Evolutionary conservation across 2,888 invertebrate genomes (phyloP), one percentile per base, ranked within the genome.

Genomic region (Scrobipalpa costella): DNA sequence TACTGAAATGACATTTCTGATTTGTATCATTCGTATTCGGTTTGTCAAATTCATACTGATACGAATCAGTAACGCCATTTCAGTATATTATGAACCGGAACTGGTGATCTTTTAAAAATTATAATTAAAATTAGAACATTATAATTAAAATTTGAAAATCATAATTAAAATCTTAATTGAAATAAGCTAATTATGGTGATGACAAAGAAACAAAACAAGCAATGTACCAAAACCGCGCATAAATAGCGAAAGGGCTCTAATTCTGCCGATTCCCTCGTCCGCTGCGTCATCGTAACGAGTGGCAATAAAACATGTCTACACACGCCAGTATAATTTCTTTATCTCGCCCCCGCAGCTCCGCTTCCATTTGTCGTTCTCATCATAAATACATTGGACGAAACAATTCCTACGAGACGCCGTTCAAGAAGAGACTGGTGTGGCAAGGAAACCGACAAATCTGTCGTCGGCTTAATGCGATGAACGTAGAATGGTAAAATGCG

Each of bases 311-410:
- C 77, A 77, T 70, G 73, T 73, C 76, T 71, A 73, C 68, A 79
- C 75, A 78, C 73, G 72, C 69, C 73, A 76, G 77, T 77, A 83
- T 88, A 84, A 88, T 87, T 85, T 88, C 88, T 88, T 86, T 88
- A 88, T 88, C 88, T 83, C 76, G 71, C 70, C 71, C 70, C 75
- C 77, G 76, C 88, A 88, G 86, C 80, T 74, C 73, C 71, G 78
- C 76, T 81, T 81, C 78, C 83, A 85, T 86, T 86, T 83, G 83
- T 82, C 79, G 79, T 73, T 75, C 80, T 83, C 82, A 80, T 85
- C 83, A 82, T 82, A 82, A 85, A 79, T 75, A 65, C 66, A 71
- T 27, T 60, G 44, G 38, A n/a, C 19, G 38, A 55, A 55, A 27
- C 55, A 55, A 55, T 49, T 49, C 19, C 17, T 49, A 49, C 49